Conservation (phyloP, 2,797 vertebrate species). For the Propithecus perrieri region DNA sequence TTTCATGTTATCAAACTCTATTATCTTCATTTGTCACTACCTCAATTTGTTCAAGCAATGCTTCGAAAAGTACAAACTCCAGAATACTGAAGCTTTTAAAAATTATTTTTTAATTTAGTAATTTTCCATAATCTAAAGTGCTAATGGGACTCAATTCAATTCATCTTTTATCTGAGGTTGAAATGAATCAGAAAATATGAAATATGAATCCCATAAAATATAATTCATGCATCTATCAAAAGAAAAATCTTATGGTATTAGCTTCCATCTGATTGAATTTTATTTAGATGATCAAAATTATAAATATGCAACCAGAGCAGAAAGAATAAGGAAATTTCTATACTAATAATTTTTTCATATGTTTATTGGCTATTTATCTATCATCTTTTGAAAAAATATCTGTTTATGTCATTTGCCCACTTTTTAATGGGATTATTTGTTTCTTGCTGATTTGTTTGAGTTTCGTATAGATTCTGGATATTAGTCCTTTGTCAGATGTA, state of each 20-base stretch:
- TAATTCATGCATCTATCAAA: not conserved
- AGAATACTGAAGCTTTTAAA: slow-evolving; percentile 14
- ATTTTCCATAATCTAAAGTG: not conserved
- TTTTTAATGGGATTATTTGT: too few species aligned
- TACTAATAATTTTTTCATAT: not conserved
- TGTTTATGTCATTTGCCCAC: too few species aligned
- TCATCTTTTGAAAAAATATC: too few species aligned
- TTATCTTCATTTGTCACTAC: not conserved
- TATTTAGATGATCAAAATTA: not conserved
- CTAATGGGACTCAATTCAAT: not conserved
- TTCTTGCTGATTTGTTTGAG: too few species aligned
- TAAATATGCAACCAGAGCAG: not conserved
- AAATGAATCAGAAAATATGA: slow-evolving; percentile 42
- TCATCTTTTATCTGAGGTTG: not conserved
- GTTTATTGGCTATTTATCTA: too few species aligned
- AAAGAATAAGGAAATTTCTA: not conserved
- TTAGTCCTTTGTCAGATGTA: too few species aligned
- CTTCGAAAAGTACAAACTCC: not conserved
- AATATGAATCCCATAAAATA: not conserved
- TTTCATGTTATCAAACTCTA: not conserved
- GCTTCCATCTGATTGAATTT: not conserved
- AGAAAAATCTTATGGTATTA: not conserved
- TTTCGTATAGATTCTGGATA: too few species aligned
- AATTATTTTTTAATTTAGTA: slow-evolving; percentile 10
- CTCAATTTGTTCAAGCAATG: not conserved